Conservation (phyloP, 2,888 invertebrate species). For the Erebia aethiops region DNA sequence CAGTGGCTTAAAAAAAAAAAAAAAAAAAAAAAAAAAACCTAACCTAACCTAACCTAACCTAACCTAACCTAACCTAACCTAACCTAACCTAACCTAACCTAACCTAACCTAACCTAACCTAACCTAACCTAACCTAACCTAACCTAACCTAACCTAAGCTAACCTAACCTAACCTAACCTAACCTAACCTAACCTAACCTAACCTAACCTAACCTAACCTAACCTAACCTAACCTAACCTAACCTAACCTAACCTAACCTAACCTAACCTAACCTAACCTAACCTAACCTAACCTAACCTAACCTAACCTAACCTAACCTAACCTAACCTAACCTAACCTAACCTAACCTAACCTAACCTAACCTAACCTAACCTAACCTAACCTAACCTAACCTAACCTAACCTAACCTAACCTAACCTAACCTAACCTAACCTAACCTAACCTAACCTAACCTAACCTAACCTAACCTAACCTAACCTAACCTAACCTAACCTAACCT, state of each 20-base stretch:
- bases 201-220: constrained; percentile 32
- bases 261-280: constrained; percentile 16
- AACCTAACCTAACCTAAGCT: no score
- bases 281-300: constrained; percentile 22
- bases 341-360: constrained; percentile 19
- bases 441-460: constrained; percentile 44
- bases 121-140: no score
- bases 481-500: no score
- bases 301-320: constrained; percentile 23
- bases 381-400: constrained; percentile 39
- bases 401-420: constrained; percentile 44
- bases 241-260: constrained; percentile 25
- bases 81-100: neutral
- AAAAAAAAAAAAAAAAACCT: no score
- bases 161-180: constrained; percentile 18
- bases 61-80: neutral
- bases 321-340: constrained; percentile 21
- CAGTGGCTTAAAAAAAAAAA: no score
- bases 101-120: constrained; percentile 4
- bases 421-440: constrained; percentile 43
- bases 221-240: constrained; percentile 28
- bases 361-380: constrained; percentile 37
- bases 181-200: constrained; percentile 32
- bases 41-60: neutral
- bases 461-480: constrained; percentile 38